Evolutionary conservation across 30 jellyfish, hydroid and myxozoan species (phyloP).

Genomic region (Cassiopea andromeda): DNA sequence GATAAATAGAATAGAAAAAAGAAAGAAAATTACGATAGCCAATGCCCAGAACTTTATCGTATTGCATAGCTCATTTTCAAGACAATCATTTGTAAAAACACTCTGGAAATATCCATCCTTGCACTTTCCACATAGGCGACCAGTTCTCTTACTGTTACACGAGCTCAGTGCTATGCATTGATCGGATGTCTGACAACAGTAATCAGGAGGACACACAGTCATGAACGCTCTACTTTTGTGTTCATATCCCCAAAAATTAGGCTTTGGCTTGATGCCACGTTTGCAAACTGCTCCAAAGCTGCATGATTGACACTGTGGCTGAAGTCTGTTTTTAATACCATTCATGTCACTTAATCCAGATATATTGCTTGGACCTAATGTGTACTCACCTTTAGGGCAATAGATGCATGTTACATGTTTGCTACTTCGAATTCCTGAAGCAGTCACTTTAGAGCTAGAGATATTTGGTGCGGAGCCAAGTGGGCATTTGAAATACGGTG

Average conservation of each 20-base stretch:
- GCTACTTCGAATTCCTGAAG: not conserved
- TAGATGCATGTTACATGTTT: not conserved
- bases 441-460: not conserved
- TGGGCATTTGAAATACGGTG: not conserved
- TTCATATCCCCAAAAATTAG: slow-evolving; percentile 34
- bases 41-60: slow-evolving; percentile 6
- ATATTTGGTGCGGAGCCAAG: not conserved
- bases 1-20: not conserved
- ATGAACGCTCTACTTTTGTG: not conserved
- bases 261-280: not conserved
- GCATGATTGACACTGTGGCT: slow-evolving; percentile 11
- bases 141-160: slow-evolving; percentile 29
- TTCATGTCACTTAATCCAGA: not conserved
- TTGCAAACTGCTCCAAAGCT: slow-evolving; percentile 41
- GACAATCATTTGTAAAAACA: slow-evolving; percentile 1
- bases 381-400: not conserved
- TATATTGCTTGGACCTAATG: not conserved
- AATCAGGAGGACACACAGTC: slow-evolving; percentile 22
- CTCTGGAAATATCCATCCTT: slow-evolving; percentile 5
- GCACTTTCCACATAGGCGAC: slow-evolving; percentile 28
- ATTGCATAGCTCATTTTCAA: not conserved
- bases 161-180: slow-evolving; percentile 4
- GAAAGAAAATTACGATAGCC: not conserved
- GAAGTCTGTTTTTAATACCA: not conserved
- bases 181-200: slow-evolving; percentile 17